phyloP scores from a whole-genome alignment of 1,140 invertebrate species.

The Neodiprion fabricii region DNA sequence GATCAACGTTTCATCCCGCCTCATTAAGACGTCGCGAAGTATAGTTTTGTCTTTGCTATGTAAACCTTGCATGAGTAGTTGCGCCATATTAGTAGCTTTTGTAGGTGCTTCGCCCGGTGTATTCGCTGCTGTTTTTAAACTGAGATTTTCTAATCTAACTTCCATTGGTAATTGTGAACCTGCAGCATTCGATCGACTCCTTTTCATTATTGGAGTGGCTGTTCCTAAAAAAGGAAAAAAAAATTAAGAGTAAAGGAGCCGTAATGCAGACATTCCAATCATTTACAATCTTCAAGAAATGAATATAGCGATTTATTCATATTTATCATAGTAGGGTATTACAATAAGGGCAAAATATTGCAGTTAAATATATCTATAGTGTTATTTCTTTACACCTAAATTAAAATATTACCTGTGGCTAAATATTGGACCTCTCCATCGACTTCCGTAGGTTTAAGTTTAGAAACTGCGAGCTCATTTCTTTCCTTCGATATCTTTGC shows the following conservation, averaged over 20 bases:
- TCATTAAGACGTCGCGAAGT: conserved; percentile 64
- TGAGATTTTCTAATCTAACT: conserved; percentile 75
- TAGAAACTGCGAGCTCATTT: conserved; percentile 54
- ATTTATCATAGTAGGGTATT: no score
- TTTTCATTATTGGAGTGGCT: conserved; percentile 44
- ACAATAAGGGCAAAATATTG: no score
- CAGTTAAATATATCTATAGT: no score
- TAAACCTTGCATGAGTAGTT: conserved; percentile 77
- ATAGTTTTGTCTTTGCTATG: conserved; percentile 77
- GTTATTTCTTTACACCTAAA: no score
- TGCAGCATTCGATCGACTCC: conserved; percentile 52
- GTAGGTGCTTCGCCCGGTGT: conserved; percentile 56
- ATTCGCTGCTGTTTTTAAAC: conserved; percentile 61
- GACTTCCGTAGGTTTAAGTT: conserved; percentile 58
- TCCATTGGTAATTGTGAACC: conserved; percentile 77
- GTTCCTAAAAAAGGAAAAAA: conserved; percentile 35
- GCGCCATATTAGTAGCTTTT: conserved; percentile 72
- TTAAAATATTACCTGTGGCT: conserved; percentile 41
- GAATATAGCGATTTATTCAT: no score
- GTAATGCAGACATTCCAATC: background rate
- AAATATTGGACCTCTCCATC: conserved; percentile 61
- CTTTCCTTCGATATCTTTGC: conserved; percentile 52
- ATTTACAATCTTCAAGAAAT: background rate
- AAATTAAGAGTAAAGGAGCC: background rate
- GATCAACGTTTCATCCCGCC: conserved; percentile 65